Evolutionary conservation across 2,888 invertebrate genomes (phyloP).

Genomic region (Dryobota labecula): DNA sequence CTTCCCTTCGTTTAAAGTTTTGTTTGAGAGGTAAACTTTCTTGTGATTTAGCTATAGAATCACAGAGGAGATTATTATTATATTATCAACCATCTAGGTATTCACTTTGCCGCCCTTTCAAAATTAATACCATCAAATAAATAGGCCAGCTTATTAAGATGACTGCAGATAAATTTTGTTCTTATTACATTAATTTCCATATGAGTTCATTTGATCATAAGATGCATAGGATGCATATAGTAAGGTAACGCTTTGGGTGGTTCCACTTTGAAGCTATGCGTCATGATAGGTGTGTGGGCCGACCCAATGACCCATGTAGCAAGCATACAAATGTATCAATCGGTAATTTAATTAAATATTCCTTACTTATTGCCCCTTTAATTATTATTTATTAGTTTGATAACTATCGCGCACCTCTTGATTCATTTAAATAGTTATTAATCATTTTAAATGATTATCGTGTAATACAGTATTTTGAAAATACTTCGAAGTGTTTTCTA

Average conservation of each 20-base stretch:
- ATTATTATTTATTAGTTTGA: neutral
- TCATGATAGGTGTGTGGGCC: constrained; percentile 22
- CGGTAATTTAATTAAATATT: constrained; percentile 15
- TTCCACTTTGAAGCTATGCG: constrained; percentile 20
- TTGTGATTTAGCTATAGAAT: neutral
- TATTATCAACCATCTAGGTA: too few relatives aligned
- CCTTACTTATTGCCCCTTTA: neutral
- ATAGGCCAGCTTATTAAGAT: neutral
- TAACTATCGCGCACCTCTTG: neutral
- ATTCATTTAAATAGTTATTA: neutral
- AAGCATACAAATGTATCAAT: constrained; percentile 36
- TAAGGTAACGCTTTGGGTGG: constrained; percentile 45
- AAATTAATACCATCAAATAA: neutral
- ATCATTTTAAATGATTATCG: neutral
- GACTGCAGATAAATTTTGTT: neutral
- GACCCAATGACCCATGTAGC: constrained; percentile 23
- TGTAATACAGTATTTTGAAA: neutral
- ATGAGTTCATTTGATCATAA: neutral
- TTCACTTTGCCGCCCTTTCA: neutral
- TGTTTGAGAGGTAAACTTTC: neutral
- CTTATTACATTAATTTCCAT: neutral
- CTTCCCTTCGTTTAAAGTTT: too few relatives aligned
- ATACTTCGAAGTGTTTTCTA: neutral
- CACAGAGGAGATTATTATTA: too few relatives aligned
- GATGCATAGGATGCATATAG: too few relatives aligned